Percentiles rank a stretch among this genome's conserved stretches.
Conservation (phyloP, 2,888 invertebrate genomes). For the Baronia brevicornis region DNA sequence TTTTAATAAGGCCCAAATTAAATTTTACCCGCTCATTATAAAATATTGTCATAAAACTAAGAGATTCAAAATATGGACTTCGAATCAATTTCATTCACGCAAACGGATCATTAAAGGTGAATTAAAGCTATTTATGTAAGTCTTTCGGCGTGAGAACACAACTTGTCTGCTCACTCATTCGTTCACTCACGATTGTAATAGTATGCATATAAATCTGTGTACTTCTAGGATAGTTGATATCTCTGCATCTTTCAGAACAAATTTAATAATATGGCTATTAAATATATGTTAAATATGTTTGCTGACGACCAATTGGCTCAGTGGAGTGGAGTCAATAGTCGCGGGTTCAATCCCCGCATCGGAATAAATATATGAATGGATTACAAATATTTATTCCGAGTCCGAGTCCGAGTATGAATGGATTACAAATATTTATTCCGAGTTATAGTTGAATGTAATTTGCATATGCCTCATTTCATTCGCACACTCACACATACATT, state of each 20-base stretch:
- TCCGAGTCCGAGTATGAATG: no score
- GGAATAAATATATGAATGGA: neutral
- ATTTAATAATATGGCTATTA: slow-evolving; percentile 12
- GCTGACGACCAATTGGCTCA: neutral
- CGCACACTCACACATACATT: no score
- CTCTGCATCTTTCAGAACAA: slow-evolving; percentile 29
- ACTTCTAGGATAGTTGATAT: slow-evolving; percentile 13
- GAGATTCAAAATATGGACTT: slow-evolving; percentile 52
- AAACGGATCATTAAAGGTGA: slow-evolving; percentile 67
- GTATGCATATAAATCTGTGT: slow-evolving; percentile 21
- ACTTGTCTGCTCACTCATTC: slow-evolving; percentile 39
- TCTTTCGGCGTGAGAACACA: slow-evolving; percentile 58
- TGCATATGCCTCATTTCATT: no score
- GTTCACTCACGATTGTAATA: slow-evolving; percentile 46
- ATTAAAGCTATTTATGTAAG: slow-evolving; percentile 60
- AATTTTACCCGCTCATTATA: slow-evolving; percentile 12
- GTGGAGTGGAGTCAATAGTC: slow-evolving; percentile 1
- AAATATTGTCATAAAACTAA: slow-evolving; percentile 22
- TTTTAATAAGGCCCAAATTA: slow-evolving; percentile 5
- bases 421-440: no score
- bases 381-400: no score
- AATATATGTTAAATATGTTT: neutral
- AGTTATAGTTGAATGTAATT: no score
- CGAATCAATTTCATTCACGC: slow-evolving; percentile 74
- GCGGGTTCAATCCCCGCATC: no score